Evolutionary conservation across 2,888 invertebrate species (phyloP).

Genomic region (Eupeodes latifasciatus): DNA sequence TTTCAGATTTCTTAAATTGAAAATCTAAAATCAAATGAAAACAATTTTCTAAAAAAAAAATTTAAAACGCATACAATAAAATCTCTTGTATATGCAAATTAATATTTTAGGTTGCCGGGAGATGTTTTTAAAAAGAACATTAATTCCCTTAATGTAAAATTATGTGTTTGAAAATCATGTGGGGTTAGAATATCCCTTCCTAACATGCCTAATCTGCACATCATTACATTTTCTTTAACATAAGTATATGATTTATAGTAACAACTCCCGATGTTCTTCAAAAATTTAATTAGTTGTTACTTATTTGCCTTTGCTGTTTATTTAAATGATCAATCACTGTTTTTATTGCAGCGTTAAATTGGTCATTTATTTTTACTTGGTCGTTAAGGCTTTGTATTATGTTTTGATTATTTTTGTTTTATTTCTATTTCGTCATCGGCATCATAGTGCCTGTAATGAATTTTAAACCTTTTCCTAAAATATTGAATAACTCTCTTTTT

Average conservation of each 20-base stretch:
- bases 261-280: too few species aligned
- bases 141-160: background rate
- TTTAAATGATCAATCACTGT: background rate
- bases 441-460: too few species aligned
- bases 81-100: too few species aligned
- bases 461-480: slow-evolving; percentile 13
- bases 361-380: background rate
- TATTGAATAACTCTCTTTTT: background rate
- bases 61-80: too few species aligned
- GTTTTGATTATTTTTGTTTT: background rate
- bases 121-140: background rate
- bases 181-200: background rate
- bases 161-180: background rate
- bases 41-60: too few species aligned
- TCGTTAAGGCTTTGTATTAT: background rate
- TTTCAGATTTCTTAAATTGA: too few species aligned
- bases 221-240: background rate
- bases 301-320: background rate
- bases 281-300: too few species aligned
- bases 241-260: background rate
- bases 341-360: background rate
- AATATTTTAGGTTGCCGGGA: too few species aligned
- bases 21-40: too few species aligned
- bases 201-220: background rate
- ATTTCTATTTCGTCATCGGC: background rate